Conservation (phyloP, 2,113 vertebrate species). For the Brachyhypopomus occidentalis region DNA sequence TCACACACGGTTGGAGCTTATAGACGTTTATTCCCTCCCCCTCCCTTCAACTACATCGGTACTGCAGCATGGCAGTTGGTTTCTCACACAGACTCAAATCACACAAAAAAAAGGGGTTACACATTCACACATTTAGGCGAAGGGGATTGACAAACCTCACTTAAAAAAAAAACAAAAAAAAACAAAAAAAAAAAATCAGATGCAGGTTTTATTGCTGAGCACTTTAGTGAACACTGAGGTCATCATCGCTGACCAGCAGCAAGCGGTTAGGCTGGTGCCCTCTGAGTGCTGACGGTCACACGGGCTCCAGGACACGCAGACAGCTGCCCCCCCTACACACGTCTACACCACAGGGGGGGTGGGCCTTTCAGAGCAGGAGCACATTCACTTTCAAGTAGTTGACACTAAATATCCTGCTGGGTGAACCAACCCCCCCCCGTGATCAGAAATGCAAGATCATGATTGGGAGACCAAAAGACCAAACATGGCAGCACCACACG, state of each 20-base stretch:
- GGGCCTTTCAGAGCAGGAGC: not conserved
- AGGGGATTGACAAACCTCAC: not conserved
- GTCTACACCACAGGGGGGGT: not conserved
- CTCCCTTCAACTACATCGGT: conserved; percentile 21
- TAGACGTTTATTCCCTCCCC: conserved; percentile 36
- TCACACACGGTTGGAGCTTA: not conserved
- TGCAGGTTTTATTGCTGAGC: conserved; percentile 9
- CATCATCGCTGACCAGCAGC: conserved; percentile 69
- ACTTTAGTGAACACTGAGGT: conserved; percentile 32
- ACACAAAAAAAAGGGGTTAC: not conserved
- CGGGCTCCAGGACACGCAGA: not conserved
- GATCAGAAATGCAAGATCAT: not conserved
- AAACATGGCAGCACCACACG: conserved; percentile 8
- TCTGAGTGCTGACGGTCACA: conserved; percentile 8
- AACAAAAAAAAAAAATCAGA: not conserved
- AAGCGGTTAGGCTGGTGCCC: conserved; percentile 30
- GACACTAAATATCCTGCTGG: too few species aligned
- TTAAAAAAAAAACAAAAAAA: conserved; percentile 10
- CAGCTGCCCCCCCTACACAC: not conserved
- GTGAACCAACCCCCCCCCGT: too few species aligned
- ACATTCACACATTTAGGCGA: not conserved
- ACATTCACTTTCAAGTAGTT: too few species aligned
- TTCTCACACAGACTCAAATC: conserved; percentile 22
- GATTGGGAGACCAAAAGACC: not conserved
- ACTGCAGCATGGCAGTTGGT: conserved; percentile 26